Evolutionary conservation across 2,113 vertebrate species (phyloP).

Genomic region (Columbina picui): DNA sequence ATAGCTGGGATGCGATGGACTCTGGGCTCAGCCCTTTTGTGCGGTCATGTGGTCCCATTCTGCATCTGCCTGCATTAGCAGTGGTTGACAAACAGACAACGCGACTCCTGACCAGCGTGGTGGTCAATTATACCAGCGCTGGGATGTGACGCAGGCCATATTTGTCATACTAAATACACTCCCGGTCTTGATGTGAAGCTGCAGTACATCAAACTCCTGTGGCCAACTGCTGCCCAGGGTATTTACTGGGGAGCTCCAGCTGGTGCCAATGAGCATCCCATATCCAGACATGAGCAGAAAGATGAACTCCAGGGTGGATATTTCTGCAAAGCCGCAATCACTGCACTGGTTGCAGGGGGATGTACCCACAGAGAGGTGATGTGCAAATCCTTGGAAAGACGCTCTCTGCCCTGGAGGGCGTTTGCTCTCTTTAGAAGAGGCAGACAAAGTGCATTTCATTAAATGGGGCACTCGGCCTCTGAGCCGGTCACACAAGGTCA

Average conservation of each 20-base stretch:
- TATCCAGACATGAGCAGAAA: not conserved
- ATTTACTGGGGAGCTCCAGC: not conserved
- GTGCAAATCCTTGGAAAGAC: not conserved
- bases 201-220: not conserved
- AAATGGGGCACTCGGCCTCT: not conserved
- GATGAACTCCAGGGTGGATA: not conserved
- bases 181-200: not conserved
- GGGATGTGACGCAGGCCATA: not conserved
- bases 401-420: not conserved
- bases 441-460: not conserved
- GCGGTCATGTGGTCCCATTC: not conserved
- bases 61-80: not conserved
- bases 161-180: not conserved
- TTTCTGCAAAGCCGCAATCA: not conserved
- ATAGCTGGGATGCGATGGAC: not conserved
- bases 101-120: not conserved
- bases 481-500: not conserved
- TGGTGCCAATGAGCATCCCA: accelerated
- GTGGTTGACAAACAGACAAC: not conserved
- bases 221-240: not conserved
- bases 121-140: not conserved
- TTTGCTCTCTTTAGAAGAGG: not conserved
- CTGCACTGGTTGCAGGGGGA: not conserved
- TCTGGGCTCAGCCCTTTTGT: not conserved
- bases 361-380: not conserved